Conservation (phyloP, 2,113 vertebrate species). For the Erythrocercus mccallii region DNA sequence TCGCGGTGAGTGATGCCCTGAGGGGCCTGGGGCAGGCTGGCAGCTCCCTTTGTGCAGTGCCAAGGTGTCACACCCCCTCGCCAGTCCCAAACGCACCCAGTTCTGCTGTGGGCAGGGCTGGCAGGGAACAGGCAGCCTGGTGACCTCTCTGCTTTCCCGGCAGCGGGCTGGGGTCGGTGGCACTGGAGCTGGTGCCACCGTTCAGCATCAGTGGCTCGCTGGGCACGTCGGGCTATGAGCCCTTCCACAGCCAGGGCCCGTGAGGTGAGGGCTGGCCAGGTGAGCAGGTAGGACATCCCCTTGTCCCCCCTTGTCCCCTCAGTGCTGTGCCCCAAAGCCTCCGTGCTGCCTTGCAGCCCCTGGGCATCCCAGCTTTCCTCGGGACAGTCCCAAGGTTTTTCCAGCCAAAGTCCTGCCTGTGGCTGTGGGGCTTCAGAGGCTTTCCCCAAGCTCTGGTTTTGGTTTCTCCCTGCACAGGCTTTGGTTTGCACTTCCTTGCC, state of each 20-base stretch:
- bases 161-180: conserved; percentile 51
- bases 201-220: conserved; percentile 74
- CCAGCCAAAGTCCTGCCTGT: neutral
- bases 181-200: conserved; percentile 58
- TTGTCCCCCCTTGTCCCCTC: too few relatives aligned
- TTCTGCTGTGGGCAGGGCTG: neutral
- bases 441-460: neutral
- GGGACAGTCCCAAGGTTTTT: neutral
- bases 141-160: neutral
- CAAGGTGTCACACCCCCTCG: rapidly evolving
- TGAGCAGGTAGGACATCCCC: neutral
- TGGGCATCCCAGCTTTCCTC: neutral
- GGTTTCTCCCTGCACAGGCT: neutral
- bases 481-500: neutral
- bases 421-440: neutral
- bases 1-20: conserved; percentile 51
- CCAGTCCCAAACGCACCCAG: rapidly evolving
- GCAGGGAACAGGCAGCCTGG: rapidly evolving
- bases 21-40: neutral
- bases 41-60: neutral
- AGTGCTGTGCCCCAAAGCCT: neutral
- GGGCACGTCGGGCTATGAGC: neutral
- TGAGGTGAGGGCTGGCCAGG: neutral
- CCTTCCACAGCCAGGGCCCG: neutral
- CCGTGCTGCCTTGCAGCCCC: rapidly evolving